Conservation (phyloP, 2,113 vertebrate genomes). For the Sterna hirundo region DNA sequence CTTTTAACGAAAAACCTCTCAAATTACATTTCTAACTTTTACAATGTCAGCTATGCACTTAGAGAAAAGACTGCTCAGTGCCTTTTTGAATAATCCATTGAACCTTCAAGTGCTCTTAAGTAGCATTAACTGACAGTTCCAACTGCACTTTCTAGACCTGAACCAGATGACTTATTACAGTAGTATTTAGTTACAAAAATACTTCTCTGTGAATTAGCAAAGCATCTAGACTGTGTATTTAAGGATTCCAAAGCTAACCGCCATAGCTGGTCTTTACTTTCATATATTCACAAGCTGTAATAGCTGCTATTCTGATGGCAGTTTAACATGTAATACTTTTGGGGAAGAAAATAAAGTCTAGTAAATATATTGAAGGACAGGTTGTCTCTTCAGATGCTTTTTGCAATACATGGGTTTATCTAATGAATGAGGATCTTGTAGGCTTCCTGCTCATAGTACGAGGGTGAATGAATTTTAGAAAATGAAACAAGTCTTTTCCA, state of each 20-base stretch:
- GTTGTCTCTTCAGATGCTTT: background rate
- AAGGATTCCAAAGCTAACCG: background rate
- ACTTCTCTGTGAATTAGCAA: background rate
- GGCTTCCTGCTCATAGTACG: background rate
- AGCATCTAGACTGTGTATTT: background rate
- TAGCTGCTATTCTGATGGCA: background rate
- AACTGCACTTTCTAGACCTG: slow-evolving; percentile 22
- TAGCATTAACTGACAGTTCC: background rate
- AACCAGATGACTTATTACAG: background rate
- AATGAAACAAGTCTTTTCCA: background rate
- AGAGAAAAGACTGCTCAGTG: background rate
- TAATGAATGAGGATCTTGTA: background rate
- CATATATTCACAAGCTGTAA: background rate
- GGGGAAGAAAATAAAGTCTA: background rate
- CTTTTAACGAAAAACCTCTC: background rate
- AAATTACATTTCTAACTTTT: slow-evolving; percentile 18
- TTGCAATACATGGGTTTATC: background rate
- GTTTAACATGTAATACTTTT: background rate
- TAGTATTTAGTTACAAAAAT: background rate
- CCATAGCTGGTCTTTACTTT: background rate
- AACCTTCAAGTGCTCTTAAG: slow-evolving; percentile 39
- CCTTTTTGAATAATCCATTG: slow-evolving; percentile 22
- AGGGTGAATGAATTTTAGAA: background rate
- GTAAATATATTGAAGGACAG: background rate
- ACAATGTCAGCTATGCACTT: background rate